A percentile compares a stretch with the other conserved stretches of the same genome.
These are phyloP conservation scores for Eupeodes latifasciatus DNA, from an alignment of 2,888 invertebrate species.

Conservation along the genomic window DNA sequence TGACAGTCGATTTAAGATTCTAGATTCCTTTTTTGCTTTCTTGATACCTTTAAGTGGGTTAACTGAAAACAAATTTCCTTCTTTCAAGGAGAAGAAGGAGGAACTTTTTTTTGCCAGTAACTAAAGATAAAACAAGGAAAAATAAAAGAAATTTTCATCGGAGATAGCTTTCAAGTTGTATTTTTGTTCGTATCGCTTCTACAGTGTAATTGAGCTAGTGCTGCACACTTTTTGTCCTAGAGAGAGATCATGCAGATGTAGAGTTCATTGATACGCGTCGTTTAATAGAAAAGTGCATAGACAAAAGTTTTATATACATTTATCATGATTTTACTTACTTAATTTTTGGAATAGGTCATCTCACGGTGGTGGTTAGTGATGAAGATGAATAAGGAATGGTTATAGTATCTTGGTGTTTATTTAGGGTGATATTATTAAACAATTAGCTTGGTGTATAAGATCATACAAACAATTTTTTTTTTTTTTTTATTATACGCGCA, in stretches of 20 bases:
- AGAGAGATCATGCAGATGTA: background rate
- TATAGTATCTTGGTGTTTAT: too few relatives aligned
- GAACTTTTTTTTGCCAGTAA: too few relatives aligned
- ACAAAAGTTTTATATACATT: background rate
- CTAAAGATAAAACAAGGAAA: too few relatives aligned
- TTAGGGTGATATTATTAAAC: too few relatives aligned
- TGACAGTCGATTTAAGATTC: constrained; percentile 32
- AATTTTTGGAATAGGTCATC: background rate
- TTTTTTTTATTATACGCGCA: too few relatives aligned
- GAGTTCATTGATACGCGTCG: constrained; percentile 1
- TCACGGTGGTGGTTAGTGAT: too few relatives aligned
- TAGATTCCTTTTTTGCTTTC: background rate
- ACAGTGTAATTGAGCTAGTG: background rate
- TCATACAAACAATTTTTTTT: too few relatives aligned
- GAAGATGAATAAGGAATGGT: too few relatives aligned
- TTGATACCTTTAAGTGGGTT: constrained; percentile 16
- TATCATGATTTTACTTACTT: background rate
- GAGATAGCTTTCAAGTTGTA: background rate
- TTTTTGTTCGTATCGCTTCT: background rate
- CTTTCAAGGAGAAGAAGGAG: background rate
- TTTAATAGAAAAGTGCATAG: background rate
- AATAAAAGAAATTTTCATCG: constrained; percentile 3
- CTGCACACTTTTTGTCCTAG: background rate
- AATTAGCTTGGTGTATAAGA: too few relatives aligned
- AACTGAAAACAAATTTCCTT: constrained; percentile 30